phyloP scores from a whole-genome alignment of 2,888 invertebrate species.

The Amphimallon solstitiale region DNA sequence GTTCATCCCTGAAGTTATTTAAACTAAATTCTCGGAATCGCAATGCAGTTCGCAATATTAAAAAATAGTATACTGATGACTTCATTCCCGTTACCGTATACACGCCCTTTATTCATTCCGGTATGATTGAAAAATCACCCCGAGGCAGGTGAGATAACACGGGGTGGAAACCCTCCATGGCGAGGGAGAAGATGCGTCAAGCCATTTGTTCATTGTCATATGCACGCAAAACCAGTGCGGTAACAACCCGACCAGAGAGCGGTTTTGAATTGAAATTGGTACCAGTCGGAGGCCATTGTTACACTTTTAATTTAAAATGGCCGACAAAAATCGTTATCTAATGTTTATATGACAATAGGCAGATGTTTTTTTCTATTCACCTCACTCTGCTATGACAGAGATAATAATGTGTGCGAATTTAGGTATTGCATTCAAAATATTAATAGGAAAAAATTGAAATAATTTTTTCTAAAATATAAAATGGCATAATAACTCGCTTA shows the following conservation, averaged over 20 bases:
- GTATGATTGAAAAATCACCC: slow-evolving; percentile 48
- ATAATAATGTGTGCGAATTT: neutral
- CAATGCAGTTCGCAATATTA: slow-evolving; percentile 18
- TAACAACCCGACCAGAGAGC: slow-evolving; percentile 45
- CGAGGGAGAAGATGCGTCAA: slow-evolving; percentile 46
- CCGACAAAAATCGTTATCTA: slow-evolving; percentile 41
- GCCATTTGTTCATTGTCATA: slow-evolving; percentile 49
- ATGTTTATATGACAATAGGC: slow-evolving; percentile 30
- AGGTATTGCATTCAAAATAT: too few species aligned
- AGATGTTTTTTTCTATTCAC: slow-evolving; percentile 30
- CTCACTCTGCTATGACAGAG: neutral
- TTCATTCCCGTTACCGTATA: neutral
- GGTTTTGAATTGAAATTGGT: slow-evolving; percentile 45
- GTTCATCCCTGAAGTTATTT: too few species aligned
- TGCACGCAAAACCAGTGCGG: slow-evolving; percentile 48
- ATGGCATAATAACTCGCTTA: too few species aligned
- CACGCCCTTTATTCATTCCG: slow-evolving; percentile 36
- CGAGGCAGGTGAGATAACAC: slow-evolving; percentile 52
- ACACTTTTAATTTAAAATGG: slow-evolving; percentile 44
- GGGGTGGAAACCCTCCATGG: slow-evolving; percentile 40
- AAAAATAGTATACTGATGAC: slow-evolving; percentile 12
- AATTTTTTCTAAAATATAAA: too few species aligned
- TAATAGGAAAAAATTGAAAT: too few species aligned
- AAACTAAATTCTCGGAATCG: neutral
- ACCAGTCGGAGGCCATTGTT: slow-evolving; percentile 46